Conservation (phyloP, 2,113 vertebrate genomes). For the Synodontis membranacea region DNA sequence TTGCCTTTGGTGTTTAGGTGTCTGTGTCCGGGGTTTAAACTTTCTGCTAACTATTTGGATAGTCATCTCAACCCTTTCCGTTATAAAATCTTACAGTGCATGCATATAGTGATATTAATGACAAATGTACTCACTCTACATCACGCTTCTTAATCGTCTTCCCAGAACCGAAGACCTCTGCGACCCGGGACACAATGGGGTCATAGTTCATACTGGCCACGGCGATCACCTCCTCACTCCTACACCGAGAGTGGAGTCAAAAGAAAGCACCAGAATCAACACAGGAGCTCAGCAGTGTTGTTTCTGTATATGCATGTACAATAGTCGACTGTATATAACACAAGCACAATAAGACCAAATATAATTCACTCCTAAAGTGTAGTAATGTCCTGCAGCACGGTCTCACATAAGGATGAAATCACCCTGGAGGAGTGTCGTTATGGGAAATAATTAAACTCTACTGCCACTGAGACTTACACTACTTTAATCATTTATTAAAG, state of each 20-base stretch:
- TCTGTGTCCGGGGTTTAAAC: too few relatives aligned
- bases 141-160: constrained; percentile 92
- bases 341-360: background rate
- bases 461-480: background rate
- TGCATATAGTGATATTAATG: background rate
- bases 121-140: constrained; percentile 89
- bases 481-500: background rate
- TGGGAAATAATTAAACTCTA: background rate
- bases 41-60: background rate
- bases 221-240: constrained; percentile 92
- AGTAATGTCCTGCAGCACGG: background rate
- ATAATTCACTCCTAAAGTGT: too few relatives aligned
- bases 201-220: constrained; percentile 99
- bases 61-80: background rate
- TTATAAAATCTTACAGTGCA: background rate
- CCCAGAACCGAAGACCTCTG: constrained; percentile 89
- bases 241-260: constrained; percentile 57
- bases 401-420: background rate
- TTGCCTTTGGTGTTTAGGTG: background rate
- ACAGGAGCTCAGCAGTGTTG: background rate
- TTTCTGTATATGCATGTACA: background rate
- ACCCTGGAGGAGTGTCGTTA: background rate
- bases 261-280: background rate
- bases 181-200: constrained; percentile 94
- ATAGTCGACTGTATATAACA: background rate